A percentile compares a stretch with the other conserved stretches of the same genome.
Conservation (phyloP, 1,140 invertebrate genomes). For the Hyles euphorbiae region DNA sequence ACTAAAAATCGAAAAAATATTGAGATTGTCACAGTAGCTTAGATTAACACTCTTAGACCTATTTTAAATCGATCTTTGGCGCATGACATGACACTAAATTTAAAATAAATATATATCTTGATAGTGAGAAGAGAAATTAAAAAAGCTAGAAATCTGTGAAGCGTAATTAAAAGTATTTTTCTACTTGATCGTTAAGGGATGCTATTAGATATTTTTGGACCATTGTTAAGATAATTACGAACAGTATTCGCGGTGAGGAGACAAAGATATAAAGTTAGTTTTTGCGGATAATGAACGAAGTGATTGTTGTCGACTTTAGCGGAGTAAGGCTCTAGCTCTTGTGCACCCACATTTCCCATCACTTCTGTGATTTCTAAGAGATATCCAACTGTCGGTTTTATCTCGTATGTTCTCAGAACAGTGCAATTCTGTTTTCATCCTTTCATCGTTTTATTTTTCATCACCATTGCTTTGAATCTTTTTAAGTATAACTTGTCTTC, state of each 20-base stretch:
- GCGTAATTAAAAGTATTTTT: slow-evolving; percentile 68
- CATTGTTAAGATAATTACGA: slow-evolving; percentile 68
- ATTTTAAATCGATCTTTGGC: slow-evolving; percentile 40
- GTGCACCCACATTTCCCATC: slow-evolving; percentile 25
- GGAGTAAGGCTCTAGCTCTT: slow-evolving; percentile 36
- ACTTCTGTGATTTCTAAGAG: slow-evolving; percentile 14
- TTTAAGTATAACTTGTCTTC: too few relatives aligned
- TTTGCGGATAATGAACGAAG: slow-evolving; percentile 51
- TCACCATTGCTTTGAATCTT: too few relatives aligned
- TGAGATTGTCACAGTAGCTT: slow-evolving; percentile 63
- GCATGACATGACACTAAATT: slow-evolving; percentile 29
- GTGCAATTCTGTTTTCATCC: too few relatives aligned
- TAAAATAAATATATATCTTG: slow-evolving; percentile 38
- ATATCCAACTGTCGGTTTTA: slow-evolving; percentile 1
- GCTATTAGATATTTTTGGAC: slow-evolving; percentile 75
- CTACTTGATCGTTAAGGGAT: slow-evolving; percentile 71
- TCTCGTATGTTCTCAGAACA: too few relatives aligned
- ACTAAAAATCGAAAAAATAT: slow-evolving; percentile 47
- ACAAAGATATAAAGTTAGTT: slow-evolving; percentile 52
- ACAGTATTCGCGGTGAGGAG: slow-evolving; percentile 59
- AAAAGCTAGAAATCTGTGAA: slow-evolving; percentile 62
- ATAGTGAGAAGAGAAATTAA: slow-evolving; percentile 50
- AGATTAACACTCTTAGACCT: slow-evolving; percentile 66
- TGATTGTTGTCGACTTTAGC: slow-evolving; percentile 52
- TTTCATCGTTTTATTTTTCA: too few relatives aligned